Conservation (phyloP, 2,888 invertebrate genomes). For the Eupithecia exiguata region DNA sequence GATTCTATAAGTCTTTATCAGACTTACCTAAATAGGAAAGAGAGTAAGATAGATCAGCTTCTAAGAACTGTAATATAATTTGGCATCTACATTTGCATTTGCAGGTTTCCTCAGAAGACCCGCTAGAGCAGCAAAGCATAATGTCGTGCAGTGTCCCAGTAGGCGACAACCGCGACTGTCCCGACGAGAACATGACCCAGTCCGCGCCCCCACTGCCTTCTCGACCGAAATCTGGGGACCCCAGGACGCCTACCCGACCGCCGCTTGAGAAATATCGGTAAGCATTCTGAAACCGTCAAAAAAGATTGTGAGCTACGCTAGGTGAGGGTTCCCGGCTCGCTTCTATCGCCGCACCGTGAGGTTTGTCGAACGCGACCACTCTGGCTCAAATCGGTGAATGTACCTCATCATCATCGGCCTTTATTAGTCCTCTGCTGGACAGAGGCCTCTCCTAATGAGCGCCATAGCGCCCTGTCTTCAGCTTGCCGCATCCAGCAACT, state of each 20-base stretch:
- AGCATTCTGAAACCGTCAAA: slow-evolving; percentile 6
- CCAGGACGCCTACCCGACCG: slow-evolving; percentile 70
- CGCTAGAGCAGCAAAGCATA: slow-evolving; percentile 63
- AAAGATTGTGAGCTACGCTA: too few species aligned
- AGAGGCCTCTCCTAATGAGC: too few species aligned
- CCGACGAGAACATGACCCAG: slow-evolving; percentile 66
- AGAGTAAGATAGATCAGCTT: too few species aligned
- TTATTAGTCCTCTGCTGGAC: too few species aligned
- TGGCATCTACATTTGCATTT: not conserved
- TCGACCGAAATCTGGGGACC: slow-evolving; percentile 74
- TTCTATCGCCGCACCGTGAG: not conserved
- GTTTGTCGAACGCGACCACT: not conserved
- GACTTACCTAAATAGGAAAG: too few species aligned
- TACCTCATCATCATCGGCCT: not conserved
- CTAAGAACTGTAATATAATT: not conserved
- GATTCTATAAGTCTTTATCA: too few species aligned
- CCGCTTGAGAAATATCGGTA: slow-evolving; percentile 68
- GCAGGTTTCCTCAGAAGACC: slow-evolving; percentile 72
- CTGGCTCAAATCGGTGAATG: not conserved
- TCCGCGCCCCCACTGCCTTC: slow-evolving; percentile 74
- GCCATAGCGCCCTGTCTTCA: too few species aligned
- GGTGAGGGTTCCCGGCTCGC: not conserved
- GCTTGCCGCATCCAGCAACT: too few species aligned
- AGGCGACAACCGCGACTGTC: slow-evolving; percentile 58
- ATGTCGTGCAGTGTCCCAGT: slow-evolving; percentile 71